Conservation (phyloP, 2,888 invertebrate genomes). For the Neria commutata region DNA sequence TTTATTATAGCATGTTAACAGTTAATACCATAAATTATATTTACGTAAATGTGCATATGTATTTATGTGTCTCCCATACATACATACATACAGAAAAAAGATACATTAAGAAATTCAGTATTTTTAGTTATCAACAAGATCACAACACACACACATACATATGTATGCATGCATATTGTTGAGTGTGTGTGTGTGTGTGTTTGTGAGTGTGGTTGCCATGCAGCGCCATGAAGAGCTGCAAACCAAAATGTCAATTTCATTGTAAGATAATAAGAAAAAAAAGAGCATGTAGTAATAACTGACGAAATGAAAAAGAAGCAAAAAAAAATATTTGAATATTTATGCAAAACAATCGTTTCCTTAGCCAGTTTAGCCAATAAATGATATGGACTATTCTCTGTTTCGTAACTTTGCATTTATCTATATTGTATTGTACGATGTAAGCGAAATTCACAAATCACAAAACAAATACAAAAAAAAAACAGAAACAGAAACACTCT, state of each 20-base stretch:
- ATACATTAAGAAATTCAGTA: too few species aligned
- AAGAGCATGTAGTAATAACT: background rate
- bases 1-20: constrained; percentile 3
- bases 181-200: too few species aligned
- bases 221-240: too few species aligned
- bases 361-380: background rate
- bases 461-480: background rate
- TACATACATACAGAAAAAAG: too few species aligned
- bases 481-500: background rate
- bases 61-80: background rate
- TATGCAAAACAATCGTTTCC: background rate
- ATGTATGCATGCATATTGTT: too few species aligned
- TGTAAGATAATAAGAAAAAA: background rate
- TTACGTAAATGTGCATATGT: constrained; percentile 7
- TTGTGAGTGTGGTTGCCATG: too few species aligned
- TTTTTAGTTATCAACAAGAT: too few species aligned
- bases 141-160: too few species aligned
- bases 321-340: background rate
- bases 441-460: background rate
- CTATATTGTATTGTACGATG: background rate
- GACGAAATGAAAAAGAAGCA: background rate
- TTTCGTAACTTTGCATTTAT: background rate
- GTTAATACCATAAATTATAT: constrained; percentile 2
- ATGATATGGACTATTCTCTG: background rate
- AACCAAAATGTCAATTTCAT: too few species aligned